Conservation (phyloP, 2,113 vertebrate genomes). For the Lampris incognitus region DNA sequence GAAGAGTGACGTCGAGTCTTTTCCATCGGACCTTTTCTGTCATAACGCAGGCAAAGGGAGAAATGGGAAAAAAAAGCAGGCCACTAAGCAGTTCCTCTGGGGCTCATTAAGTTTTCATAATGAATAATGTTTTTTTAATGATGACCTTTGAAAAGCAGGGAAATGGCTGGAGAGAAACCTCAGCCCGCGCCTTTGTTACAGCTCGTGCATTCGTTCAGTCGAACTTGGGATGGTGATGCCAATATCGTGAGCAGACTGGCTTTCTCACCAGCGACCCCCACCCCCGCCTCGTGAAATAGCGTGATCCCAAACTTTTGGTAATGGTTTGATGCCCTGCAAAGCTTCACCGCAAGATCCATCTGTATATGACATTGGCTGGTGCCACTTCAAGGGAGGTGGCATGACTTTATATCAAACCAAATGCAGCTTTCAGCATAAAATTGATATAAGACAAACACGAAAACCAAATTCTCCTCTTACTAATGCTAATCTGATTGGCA, state of each 20-base stretch:
- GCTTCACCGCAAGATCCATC: constrained; percentile 19
- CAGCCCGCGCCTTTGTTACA: constrained; percentile 14
- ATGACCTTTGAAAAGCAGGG: constrained; percentile 46
- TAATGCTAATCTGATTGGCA: constrained; percentile 10
- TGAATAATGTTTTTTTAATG: constrained; percentile 54
- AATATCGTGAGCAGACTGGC: constrained; percentile 1
- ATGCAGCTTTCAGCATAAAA: constrained; percentile 28
- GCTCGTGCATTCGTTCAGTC: constrained; percentile 27
- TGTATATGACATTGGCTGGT: constrained; percentile 20
- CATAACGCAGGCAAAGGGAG: background rate
- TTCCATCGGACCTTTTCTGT: constrained; percentile 10
- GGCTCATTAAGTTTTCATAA: constrained; percentile 59
- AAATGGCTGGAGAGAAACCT: constrained; percentile 24
- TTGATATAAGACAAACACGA: constrained; percentile 19
- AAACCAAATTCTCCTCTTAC: constrained; percentile 7
- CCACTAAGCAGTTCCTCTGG: constrained; percentile 26
- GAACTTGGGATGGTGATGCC: constrained; percentile 11
- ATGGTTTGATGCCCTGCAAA: constrained; percentile 1
- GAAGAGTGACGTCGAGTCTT: constrained; percentile 4
- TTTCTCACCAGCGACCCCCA: background rate
- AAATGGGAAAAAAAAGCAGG: constrained; percentile 9
- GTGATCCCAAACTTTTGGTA: constrained; percentile 23
- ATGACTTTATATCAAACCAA: constrained; percentile 13
- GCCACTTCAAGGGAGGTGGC: constrained; percentile 20
- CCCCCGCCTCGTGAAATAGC: constrained; percentile 13